A percentile compares a stretch with the other conserved stretches of the same genome.
Conservation (phyloP, 2,797 vertebrate species). For the Peromyscus melanophrys region DNA sequence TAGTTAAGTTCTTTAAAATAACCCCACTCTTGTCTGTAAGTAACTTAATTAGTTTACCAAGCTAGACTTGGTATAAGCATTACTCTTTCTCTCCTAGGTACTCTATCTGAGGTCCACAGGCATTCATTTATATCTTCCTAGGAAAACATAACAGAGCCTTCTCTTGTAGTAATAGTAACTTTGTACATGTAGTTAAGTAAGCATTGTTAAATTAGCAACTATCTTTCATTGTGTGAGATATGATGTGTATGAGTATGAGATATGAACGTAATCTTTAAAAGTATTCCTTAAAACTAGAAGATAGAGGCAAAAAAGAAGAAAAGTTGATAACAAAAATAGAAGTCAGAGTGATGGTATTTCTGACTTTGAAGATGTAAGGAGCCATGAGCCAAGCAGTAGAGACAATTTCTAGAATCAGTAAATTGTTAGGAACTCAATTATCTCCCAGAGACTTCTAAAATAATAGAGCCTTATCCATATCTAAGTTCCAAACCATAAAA, state of each 20-base stretch:
- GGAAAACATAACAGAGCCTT: background rate
- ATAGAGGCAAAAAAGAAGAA: background rate
- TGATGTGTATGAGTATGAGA: no score
- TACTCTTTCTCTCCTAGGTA: background rate
- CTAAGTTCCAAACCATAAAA: background rate
- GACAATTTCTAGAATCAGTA: background rate
- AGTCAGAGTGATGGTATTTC: background rate
- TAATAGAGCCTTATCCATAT: background rate
- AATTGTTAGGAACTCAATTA: background rate
- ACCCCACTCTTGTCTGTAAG: background rate
- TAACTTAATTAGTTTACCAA: background rate
- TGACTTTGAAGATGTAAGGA: background rate
- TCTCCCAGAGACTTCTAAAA: background rate
- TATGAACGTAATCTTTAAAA: background rate
- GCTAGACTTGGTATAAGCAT: no score
- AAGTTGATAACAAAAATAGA: background rate
- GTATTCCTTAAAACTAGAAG: background rate
- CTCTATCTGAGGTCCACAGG: background rate
- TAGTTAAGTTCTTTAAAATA: background rate
- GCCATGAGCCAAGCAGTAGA: background rate
- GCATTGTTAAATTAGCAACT: background rate
- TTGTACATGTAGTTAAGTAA: background rate
- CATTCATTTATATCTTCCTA: background rate
- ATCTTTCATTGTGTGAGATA: background rate
- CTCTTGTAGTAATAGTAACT: background rate